phyloP scores from a whole-genome alignment of 2,113 vertebrate species.

The Phyllopteryx taeniolatus region DNA sequence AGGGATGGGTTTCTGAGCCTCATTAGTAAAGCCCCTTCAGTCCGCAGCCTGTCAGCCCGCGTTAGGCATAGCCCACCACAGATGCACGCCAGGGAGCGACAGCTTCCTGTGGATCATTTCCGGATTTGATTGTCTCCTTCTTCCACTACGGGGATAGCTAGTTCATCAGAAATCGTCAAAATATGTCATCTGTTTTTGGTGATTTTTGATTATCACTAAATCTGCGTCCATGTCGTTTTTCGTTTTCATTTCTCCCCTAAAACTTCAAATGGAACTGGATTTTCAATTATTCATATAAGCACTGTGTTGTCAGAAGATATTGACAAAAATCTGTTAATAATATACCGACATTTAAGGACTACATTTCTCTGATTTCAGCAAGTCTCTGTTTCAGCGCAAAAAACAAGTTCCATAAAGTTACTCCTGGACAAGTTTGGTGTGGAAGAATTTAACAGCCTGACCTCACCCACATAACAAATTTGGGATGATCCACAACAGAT shows the following conservation, averaged over 20 bases:
- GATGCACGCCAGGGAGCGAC: slow-evolving; percentile 73
- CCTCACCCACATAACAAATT: background rate
- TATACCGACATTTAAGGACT: background rate
- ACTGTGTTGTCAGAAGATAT: background rate
- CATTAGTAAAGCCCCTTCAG: slow-evolving; percentile 78
- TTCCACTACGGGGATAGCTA: slow-evolving; percentile 40
- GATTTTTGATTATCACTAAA: background rate
- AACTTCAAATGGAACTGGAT: background rate
- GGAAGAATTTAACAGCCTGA: background rate
- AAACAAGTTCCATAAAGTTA: background rate
- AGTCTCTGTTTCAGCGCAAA: background rate
- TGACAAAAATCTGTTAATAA: too few relatives aligned
- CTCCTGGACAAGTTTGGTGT: background rate
- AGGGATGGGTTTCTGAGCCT: slow-evolving; percentile 75
- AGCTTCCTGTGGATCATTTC: slow-evolving; percentile 78
- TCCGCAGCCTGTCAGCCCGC: slow-evolving; percentile 80
- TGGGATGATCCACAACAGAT: background rate
- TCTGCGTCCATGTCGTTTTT: background rate
- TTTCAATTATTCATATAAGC: background rate
- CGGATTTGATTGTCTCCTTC: slow-evolving; percentile 66
- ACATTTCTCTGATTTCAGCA: background rate
- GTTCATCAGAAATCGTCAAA: slow-evolving; percentile 13
- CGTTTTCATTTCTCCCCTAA: background rate
- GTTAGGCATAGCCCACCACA: slow-evolving; percentile 81
- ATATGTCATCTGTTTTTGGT: background rate